phyloP scores from a whole-genome alignment of 2,888 invertebrate species.

The Machimus rusticus region DNA sequence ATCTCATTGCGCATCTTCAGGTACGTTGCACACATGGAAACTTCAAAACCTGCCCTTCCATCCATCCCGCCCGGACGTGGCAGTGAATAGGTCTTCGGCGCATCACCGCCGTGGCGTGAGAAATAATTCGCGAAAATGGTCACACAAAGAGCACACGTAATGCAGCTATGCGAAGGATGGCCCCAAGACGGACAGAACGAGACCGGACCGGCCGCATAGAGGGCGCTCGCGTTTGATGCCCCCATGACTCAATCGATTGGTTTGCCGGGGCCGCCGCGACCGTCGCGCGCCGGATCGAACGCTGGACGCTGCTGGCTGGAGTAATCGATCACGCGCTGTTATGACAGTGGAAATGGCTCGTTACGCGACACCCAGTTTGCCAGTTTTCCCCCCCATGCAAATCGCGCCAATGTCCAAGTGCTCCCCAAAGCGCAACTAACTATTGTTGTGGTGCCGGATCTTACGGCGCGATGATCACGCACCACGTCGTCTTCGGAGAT shows the following conservation, averaged over 20 bases:
- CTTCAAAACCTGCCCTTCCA: background rate
- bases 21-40: background rate
- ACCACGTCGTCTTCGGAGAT: constrained; percentile 1
- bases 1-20: background rate
- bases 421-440: background rate
- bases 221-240: background rate
- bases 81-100: background rate
- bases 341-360: constrained; percentile 22
- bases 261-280: no score
- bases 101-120: background rate
- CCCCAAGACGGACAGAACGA: background rate
- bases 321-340: constrained; percentile 20
- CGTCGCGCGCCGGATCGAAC: no score
- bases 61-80: background rate
- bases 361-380: constrained; percentile 1
- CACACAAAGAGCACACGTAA: background rate
- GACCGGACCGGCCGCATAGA: background rate
- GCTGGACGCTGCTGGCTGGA: background rate
- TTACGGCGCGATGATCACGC: background rate
- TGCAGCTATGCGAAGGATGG: background rate
- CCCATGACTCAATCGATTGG: background rate
- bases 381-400: background rate
- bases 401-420: background rate
- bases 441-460: background rate
- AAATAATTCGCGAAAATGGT: background rate